These are phyloP conservation scores for Poecilia picta DNA, from an alignment of 2,797 vertebrate species.

Conservation along the genomic window DNA sequence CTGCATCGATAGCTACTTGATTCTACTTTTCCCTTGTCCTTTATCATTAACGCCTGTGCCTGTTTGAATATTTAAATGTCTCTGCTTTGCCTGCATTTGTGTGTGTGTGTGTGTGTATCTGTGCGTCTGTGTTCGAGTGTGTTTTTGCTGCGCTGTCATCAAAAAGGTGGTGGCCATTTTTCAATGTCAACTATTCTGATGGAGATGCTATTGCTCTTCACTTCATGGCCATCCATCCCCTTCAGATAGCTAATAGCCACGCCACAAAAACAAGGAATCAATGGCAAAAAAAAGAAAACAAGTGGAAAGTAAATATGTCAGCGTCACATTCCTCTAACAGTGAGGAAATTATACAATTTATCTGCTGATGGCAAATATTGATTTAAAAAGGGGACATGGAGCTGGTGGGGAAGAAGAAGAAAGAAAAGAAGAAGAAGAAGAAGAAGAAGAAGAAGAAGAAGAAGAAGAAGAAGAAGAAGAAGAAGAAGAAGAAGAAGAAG, in stretches of 20 bases:
- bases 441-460: background rate
- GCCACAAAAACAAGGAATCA: slow-evolving; percentile 54
- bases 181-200: slow-evolving; percentile 82
- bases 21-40: slow-evolving; percentile 84
- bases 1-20: slow-evolving; percentile 86
- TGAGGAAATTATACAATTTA: slow-evolving; percentile 80
- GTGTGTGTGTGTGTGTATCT: slow-evolving; percentile 31
- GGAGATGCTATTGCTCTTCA: slow-evolving; percentile 78
- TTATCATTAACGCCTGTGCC: slow-evolving; percentile 81
- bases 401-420: slow-evolving; percentile 3
- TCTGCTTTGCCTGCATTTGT: slow-evolving; percentile 49
- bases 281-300: slow-evolving; percentile 44
- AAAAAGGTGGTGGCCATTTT: slow-evolving; percentile 78
- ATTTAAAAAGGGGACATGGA: slow-evolving; percentile 70
- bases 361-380: slow-evolving; percentile 84
- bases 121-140: slow-evolving; percentile 36
- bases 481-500: background rate
- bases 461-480: background rate
- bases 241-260: slow-evolving; percentile 83
- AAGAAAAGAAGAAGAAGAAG: background rate
- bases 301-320: slow-evolving; percentile 73
- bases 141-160: slow-evolving; percentile 76
- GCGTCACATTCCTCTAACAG: slow-evolving; percentile 71
- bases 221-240: slow-evolving; percentile 82
- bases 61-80: slow-evolving; percentile 87